Evolutionary conservation across 2,888 invertebrate species (phyloP).

Genomic region (Acleris literana): DNA sequence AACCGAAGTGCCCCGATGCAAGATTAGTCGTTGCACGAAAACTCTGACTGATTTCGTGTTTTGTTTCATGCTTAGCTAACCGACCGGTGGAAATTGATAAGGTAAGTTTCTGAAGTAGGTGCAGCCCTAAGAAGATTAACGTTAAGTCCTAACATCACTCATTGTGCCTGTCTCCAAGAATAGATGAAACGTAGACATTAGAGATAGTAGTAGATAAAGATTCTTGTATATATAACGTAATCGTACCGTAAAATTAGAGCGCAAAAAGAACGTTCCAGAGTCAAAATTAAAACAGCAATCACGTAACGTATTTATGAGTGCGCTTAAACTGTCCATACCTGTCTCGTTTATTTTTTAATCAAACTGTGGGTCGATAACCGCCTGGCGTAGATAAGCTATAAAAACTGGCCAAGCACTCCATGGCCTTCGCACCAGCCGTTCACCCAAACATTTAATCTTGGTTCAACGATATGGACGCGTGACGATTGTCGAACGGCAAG

Average conservation of each 20-base stretch:
- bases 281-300: constrained; percentile 29
- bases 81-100: too few species aligned
- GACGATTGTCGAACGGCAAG: constrained; percentile 50
- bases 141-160: too few species aligned
- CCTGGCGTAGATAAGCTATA: constrained; percentile 62
- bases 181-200: too few species aligned
- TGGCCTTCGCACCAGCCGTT: constrained; percentile 78
- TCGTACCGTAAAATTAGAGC: neutral
- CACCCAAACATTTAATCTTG: constrained; percentile 65
- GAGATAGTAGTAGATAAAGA: too few species aligned
- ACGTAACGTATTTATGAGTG: constrained; percentile 31
- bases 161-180: too few species aligned
- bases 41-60: too few species aligned
- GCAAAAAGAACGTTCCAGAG: constrained; percentile 16
- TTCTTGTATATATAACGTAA: too few species aligned
- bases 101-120: too few species aligned
- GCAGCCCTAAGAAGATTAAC: too few species aligned
- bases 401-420: constrained; percentile 66
- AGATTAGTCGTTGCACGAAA: too few species aligned
- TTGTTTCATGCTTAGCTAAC: too few species aligned
- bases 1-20: too few species aligned
- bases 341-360: constrained; percentile 38
- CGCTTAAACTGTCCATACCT: constrained; percentile 25
- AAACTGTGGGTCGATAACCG: constrained; percentile 60
- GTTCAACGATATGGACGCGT: constrained; percentile 55